Conservation (phyloP, 2,113 vertebrate genomes). For the Mixornis gularis region DNA sequence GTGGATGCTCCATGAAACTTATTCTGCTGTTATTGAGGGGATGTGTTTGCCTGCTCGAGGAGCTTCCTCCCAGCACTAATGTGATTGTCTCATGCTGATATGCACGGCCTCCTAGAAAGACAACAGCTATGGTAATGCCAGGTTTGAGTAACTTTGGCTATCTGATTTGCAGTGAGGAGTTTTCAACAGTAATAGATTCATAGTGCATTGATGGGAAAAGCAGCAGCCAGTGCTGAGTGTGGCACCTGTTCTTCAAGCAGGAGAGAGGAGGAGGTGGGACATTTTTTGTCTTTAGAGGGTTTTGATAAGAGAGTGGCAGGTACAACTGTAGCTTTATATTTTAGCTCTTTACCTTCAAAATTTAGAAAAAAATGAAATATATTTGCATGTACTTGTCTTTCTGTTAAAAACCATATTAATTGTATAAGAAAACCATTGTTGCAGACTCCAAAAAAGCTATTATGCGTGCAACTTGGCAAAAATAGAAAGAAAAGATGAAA, state of each 20-base stretch:
- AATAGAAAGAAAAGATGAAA: constrained; percentile 18
- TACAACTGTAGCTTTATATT: background rate
- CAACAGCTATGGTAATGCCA: background rate
- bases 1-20: background rate
- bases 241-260: background rate
- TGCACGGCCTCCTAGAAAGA: background rate
- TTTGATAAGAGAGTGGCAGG: background rate
- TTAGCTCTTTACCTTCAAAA: background rate
- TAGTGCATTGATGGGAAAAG: background rate
- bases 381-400: background rate
- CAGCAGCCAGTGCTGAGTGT: background rate
- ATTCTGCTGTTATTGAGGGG: background rate
- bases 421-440: background rate
- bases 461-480: background rate
- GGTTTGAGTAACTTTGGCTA: background rate
- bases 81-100: background rate
- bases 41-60: background rate
- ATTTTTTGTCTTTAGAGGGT: background rate
- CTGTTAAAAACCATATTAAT: background rate
- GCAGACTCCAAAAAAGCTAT: background rate
- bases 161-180: background rate
- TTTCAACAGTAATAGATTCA: background rate
- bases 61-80: background rate
- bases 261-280: background rate
- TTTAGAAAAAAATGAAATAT: background rate